These are phyloP conservation scores for Protophormia terraenovae DNA, from an alignment of 2,888 invertebrate species.

Conservation along the genomic window DNA sequence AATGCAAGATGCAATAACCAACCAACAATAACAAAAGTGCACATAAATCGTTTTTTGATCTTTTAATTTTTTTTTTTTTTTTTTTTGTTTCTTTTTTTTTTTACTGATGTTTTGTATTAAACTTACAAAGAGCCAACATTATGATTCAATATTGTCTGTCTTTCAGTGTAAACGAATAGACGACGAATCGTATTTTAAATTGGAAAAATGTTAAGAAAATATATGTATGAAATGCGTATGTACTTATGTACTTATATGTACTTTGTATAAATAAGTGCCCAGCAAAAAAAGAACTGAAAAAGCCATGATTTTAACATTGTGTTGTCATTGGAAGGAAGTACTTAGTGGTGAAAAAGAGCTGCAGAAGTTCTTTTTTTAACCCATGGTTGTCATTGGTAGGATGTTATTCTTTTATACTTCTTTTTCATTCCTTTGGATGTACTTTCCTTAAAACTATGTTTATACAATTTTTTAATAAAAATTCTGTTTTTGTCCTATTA, in stretches of 20 bases:
- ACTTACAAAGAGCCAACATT: conserved; percentile 50
- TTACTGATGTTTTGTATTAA: no score
- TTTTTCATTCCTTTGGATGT: no score
- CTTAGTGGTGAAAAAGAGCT: no score
- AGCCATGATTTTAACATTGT: no score
- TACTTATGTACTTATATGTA: neutral
- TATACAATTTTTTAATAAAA: no score
- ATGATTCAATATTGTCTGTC: conserved; percentile 37
- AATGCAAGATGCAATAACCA: neutral
- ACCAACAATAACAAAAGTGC: conserved; percentile 21
- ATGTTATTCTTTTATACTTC: no score
- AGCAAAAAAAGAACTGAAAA: no score
- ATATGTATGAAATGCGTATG: conserved; percentile 1
- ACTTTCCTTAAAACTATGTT: no score
- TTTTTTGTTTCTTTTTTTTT: neutral
- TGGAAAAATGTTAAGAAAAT: conserved; percentile 29
- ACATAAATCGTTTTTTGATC: conserved; percentile 55
- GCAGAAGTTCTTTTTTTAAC: no score
- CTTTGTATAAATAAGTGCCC: neutral
- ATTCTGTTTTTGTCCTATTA: no score
- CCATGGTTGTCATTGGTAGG: no score
- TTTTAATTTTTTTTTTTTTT: neutral
- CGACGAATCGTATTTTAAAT: conserved; percentile 33
- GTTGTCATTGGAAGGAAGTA: no score
- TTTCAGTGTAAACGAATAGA: conserved; percentile 12